Evolutionary conservation across 2,888 invertebrate species (phyloP).

Genomic region (Archaeoteleia sp.): DNA sequence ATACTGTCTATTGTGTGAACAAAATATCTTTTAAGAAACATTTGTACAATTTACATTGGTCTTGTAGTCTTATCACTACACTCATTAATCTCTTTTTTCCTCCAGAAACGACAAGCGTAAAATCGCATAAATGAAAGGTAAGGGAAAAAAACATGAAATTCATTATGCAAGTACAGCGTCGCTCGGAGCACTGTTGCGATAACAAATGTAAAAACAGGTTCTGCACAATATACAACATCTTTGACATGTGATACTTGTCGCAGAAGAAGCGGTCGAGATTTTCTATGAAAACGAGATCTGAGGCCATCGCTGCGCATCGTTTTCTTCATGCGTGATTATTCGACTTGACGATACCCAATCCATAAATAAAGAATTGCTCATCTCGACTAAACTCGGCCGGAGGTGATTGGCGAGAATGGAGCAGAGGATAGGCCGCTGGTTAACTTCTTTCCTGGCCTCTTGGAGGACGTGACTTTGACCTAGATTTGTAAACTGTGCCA

Average conservation of each 20-base stretch:
- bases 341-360: conserved; percentile 47
- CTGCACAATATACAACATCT: conserved; percentile 12
- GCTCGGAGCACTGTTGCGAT: conserved; percentile 8
- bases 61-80: too few relatives aligned
- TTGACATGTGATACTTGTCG: neutral
- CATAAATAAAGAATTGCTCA: conserved; percentile 69
- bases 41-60: too few relatives aligned
- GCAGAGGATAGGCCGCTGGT: conserved; percentile 61
- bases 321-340: conserved; percentile 12
- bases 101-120: too few relatives aligned
- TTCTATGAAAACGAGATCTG: conserved; percentile 15
- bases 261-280: conserved; percentile 8
- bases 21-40: too few relatives aligned
- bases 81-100: too few relatives aligned
- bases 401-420: conserved; percentile 60
- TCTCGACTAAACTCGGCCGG: conserved; percentile 65
- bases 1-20: too few relatives aligned
- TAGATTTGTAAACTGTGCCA: conserved; percentile 68
- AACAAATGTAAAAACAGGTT: conserved; percentile 28
- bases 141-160: conserved; percentile 2
- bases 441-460: conserved; percentile 69
- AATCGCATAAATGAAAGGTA: too few relatives aligned
- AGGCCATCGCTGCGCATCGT: conserved; percentile 22
- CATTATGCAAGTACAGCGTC: conserved; percentile 3
- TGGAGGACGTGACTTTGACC: conserved; percentile 74